phyloP scores from a whole-genome alignment of 35 echinoderm and acorn worm genomes.

The Apostichopus japonicus region DNA sequence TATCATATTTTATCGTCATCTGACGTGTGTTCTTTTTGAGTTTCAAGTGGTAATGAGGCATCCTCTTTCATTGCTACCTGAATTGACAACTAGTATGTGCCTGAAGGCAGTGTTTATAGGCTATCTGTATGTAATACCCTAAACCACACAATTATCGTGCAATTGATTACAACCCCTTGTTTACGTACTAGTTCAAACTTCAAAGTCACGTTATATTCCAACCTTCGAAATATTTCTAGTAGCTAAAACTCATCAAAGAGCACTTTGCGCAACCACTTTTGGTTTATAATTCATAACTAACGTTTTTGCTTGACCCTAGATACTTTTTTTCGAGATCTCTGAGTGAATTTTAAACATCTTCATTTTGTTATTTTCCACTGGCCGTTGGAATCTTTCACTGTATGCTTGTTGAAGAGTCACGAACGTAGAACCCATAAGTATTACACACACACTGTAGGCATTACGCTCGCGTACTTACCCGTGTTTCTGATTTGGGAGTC shows the following conservation, averaged over 20 bases:
- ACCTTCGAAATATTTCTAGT: background rate
- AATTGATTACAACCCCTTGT: background rate
- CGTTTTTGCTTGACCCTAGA: no score
- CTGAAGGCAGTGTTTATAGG: background rate
- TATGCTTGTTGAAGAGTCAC: background rate
- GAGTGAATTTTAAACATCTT: background rate
- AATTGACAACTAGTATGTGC: background rate
- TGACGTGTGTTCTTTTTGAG: no score
- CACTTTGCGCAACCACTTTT: no score
- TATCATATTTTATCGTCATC: no score
- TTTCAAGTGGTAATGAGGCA: no score
- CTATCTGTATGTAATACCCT: background rate
- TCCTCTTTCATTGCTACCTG: no score
- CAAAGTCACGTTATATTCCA: background rate
- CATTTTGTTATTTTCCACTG: background rate
- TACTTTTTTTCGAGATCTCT: no score
- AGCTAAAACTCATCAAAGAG: background rate
- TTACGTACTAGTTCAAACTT: background rate
- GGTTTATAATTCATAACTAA: no score
- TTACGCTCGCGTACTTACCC: background rate
- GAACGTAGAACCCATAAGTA: background rate
- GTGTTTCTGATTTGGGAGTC: slow-evolving; percentile 47
- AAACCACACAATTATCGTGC: background rate
- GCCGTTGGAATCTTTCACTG: background rate
- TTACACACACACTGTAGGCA: background rate